Base-by-base conservation (phyloP, 2,113 vertebrate genomes). In the Oreochromis tanganicae region DNA sequence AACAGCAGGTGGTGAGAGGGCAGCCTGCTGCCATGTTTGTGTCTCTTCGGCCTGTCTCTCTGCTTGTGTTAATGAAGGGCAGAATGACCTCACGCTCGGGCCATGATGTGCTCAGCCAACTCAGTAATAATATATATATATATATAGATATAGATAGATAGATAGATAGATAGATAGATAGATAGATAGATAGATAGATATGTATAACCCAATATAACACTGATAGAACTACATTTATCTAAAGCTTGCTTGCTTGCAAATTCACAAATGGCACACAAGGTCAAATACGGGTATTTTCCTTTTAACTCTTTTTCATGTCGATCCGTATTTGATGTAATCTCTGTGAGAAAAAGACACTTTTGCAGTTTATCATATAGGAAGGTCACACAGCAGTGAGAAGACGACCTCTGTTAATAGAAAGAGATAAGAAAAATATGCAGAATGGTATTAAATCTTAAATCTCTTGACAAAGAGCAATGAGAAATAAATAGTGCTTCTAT, bases 31-130 rank as follows among this genome's bases (percentile, higher is more conserved):
- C 21, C 38, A 32, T 57, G 56, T 63, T 27, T 78, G 68, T 54
- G 73, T 73, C 85, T 84, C 63, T 41, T 81, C 21, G 10, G 27
- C 79, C 56, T 14, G 59, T 55, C 38, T 86, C 66, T 75, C 88
- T 80, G 80, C 48, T 73, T 50, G 71, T 82, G 87, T 27, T 88
- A 50, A 93, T 82, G 83, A 94, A 93, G 90, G 90, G 91, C 94
- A 81, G 80, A 43, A 9, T 86, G 91, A 92, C 89, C 91, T 92
- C 85, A 1, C 12, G 10, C 36, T 83, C 19, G 13, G 82, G 84
- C 87, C 71, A 46, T 3, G 46, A 82, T 11, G 61, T 54, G 61
- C 54, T 80, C 16, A 17, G 32, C 24, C 84, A 79, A 80, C 78
- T 85, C 79, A 82, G 73, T 88, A 71, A 82, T 80, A 82, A 83